Evolutionary conservation across 2,113 vertebrate species (phyloP).

Genomic region (Oreochromis niloticus): DNA sequence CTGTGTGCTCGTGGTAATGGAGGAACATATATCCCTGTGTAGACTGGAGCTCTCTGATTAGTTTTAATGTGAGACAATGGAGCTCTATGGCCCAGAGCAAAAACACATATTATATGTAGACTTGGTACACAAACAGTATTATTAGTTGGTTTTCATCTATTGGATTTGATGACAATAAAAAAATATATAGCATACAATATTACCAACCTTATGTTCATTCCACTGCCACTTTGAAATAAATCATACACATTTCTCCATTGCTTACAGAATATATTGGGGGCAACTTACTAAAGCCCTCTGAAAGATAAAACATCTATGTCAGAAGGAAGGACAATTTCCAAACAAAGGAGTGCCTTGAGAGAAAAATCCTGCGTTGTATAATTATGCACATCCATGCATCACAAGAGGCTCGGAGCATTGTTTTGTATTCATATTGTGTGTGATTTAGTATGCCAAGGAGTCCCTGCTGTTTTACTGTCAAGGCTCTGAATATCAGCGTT

Average conservation of each 20-base stretch:
- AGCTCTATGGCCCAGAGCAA: background rate
- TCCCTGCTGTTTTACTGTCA: conserved; percentile 30
- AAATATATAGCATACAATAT: background rate
- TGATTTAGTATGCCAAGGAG: conserved; percentile 27
- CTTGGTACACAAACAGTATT: background rate
- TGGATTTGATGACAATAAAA: background rate
- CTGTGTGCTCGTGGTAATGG: background rate
- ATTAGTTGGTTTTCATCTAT: background rate
- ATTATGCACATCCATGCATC: conserved; percentile 41
- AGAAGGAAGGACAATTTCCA: background rate
- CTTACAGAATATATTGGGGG: background rate
- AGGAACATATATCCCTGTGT: background rate
- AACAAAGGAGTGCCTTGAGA: background rate
- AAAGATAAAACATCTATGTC: background rate
- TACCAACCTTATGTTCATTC: background rate
- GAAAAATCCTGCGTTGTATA: background rate
- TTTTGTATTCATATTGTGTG: conserved; percentile 20
- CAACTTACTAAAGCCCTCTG: background rate
- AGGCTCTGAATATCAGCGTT: conserved; percentile 37
- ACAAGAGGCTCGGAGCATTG: background rate
- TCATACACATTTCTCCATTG: background rate
- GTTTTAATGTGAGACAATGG: background rate
- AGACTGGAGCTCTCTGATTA: background rate
- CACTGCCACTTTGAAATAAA: background rate
- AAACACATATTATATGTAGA: background rate